phyloP scores from a whole-genome alignment of 1,140 invertebrate species.

The Macrotrachela quadricornifera region DNA sequence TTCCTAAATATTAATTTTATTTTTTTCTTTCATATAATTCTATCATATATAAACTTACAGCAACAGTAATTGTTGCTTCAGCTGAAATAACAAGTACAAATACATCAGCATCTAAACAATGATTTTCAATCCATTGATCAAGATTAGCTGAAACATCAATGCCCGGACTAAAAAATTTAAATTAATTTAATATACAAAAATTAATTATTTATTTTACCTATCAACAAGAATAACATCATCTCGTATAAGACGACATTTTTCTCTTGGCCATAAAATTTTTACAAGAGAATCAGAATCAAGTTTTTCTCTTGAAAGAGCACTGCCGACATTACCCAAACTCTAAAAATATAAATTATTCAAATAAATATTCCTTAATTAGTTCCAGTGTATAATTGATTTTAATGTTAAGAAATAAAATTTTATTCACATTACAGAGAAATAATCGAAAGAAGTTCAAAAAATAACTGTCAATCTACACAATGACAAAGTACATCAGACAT shows the following conservation, averaged over 20 bases:
- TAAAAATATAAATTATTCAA: no score
- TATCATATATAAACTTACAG: constrained; percentile 2
- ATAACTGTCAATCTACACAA: no score
- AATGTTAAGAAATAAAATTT: no score
- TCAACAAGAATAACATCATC: constrained; percentile 97
- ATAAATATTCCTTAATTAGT: no score
- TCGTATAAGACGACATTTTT: constrained; percentile 68
- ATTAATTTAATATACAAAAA: no score
- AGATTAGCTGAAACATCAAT: constrained; percentile 93
- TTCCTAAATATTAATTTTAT: constrained; percentile 42
- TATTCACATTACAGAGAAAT: no score
- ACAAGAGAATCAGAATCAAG: constrained; percentile 61
- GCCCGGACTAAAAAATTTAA: constrained; percentile 46
- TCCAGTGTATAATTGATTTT: no score
- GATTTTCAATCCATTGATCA: constrained; percentile 95
- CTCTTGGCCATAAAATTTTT: constrained; percentile 77
- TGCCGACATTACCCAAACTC: constrained; percentile 38
- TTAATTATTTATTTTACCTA: constrained; percentile 33
- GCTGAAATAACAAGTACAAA: constrained; percentile 96
- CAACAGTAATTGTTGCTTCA: constrained; percentile 73
- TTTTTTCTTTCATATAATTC: constrained; percentile 1
- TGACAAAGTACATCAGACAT: no score
- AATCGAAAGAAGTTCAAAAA: no score
- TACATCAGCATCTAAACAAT: constrained; percentile 95
- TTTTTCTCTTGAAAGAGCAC: constrained; percentile 72